A percentile compares a stretch with the other conserved stretches of the same genome.
phyloP scores from a whole-genome alignment of 2,888 invertebrate species.

The Diaphora mendica region DNA sequence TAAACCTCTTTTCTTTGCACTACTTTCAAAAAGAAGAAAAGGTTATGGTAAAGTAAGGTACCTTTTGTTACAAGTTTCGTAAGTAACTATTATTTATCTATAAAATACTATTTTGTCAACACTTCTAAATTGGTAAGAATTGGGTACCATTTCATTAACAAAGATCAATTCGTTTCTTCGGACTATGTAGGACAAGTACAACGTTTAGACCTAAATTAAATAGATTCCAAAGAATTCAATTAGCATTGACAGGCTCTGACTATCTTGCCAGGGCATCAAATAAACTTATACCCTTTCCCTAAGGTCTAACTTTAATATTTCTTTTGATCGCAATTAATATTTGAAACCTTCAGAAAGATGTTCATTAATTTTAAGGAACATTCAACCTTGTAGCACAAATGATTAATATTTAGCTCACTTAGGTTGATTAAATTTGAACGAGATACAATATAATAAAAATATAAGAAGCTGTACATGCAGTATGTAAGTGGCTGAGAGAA shows the following conservation, averaged over 20 bases:
- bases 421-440: slow-evolving; percentile 32
- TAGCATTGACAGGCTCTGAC: too few relatives aligned
- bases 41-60: not conserved
- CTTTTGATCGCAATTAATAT: not conserved
- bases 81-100: not conserved
- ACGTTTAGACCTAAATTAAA: not conserved
- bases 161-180: not conserved
- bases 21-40: not conserved
- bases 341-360: not conserved
- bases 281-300: not conserved
- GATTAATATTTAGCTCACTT: slow-evolving; percentile 32
- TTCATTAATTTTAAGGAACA: slow-evolving; percentile 9
- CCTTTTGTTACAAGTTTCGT: not conserved
- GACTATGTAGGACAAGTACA: not conserved
- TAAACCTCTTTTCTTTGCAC: not conserved
- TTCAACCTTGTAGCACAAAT: not conserved
- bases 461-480: slow-evolving; percentile 20
- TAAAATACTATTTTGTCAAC: not conserved
- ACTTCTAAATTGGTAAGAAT: not conserved
- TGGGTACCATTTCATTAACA: not conserved
- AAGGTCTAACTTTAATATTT: not conserved
- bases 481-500: slow-evolving; percentile 33
- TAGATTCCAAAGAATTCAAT: not conserved
- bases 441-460: slow-evolving; percentile 30
- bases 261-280: too few relatives aligned